Percentiles rank a stretch among this genome's conserved stretches.
These are phyloP conservation scores for Ptilorrhoa leucosticta DNA, from an alignment of 2,113 vertebrate species.

Conservation along the genomic window DNA sequence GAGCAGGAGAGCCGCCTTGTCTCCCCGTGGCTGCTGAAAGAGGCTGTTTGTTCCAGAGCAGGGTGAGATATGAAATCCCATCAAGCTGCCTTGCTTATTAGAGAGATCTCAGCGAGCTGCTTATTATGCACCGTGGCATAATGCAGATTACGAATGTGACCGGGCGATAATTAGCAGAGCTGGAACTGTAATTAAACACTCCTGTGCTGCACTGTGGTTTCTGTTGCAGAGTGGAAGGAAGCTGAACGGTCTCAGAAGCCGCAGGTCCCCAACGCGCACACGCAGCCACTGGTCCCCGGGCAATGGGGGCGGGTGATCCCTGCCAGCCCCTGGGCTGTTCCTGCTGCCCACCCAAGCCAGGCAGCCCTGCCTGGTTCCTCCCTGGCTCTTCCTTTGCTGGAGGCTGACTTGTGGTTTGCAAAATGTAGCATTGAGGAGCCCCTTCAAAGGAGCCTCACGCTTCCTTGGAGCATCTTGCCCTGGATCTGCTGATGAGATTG, in stretches of 20 bases:
- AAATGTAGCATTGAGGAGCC: background rate
- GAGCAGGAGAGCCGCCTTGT: background rate
- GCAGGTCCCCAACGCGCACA: background rate
- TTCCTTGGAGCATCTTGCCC: background rate
- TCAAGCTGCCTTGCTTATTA: slow-evolving; percentile 63
- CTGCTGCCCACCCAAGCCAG: background rate
- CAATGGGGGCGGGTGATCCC: accelerated
- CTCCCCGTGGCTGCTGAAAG: slow-evolving; percentile 27
- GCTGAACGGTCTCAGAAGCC: slow-evolving; percentile 25
- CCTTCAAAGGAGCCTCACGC: accelerated
- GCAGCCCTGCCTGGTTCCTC: background rate
- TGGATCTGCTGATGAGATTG: background rate
- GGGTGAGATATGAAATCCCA: slow-evolving; percentile 63
- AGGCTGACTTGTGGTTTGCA: background rate
- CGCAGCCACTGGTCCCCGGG: accelerated
- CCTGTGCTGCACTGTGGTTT: slow-evolving; percentile 55
- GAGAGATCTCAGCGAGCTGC: slow-evolving; percentile 61
- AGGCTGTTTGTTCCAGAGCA: slow-evolving; percentile 44
- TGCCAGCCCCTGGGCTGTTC: background rate
- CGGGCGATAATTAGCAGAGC: slow-evolving; percentile 72
- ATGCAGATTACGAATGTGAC: slow-evolving; percentile 72
- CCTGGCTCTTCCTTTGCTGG: background rate
- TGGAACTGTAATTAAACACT: slow-evolving; percentile 70
- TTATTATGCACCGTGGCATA: slow-evolving; percentile 66
- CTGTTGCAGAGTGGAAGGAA: slow-evolving; percentile 48